phyloP scores from a whole-genome alignment of 2,888 invertebrate species.

The Saturnia japonica region DNA sequence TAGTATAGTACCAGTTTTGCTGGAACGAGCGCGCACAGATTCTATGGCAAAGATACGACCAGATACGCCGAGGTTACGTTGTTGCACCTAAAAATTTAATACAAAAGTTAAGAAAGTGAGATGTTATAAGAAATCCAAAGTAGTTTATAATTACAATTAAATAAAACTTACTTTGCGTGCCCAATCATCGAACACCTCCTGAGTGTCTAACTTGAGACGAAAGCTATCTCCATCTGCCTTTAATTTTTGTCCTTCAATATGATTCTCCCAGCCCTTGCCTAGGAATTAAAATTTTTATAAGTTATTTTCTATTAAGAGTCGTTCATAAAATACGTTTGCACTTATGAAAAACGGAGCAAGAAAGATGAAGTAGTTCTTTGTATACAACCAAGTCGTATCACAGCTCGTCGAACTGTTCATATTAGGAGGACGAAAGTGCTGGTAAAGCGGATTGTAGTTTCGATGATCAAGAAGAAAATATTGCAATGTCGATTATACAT shows the following conservation, averaged over 20 bases:
- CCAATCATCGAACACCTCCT: constrained; percentile 99
- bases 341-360: too few relatives aligned
- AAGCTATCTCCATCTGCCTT: constrained; percentile 99
- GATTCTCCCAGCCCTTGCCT: constrained; percentile 99
- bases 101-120: neutral
- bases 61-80: constrained; percentile 95
- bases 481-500: too few relatives aligned
- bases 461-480: too few relatives aligned
- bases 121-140: neutral
- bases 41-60: constrained; percentile 98
- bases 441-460: too few relatives aligned
- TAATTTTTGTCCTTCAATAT: constrained; percentile 98
- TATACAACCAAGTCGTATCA: too few relatives aligned
- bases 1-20: constrained; percentile 91
- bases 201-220: constrained; percentile 96
- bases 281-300: constrained; percentile 10
- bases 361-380: too few relatives aligned
- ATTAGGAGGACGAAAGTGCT: too few relatives aligned
- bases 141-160: neutral
- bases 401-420: too few relatives aligned
- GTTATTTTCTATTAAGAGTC: neutral
- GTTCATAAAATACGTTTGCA: too few relatives aligned
- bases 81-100: constrained; percentile 84
- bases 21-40: constrained; percentile 88
- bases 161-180: constrained; percentile 85